phyloP scores from a whole-genome alignment of 2,888 invertebrate genomes.

The Drosophila tanythrix region DNA sequence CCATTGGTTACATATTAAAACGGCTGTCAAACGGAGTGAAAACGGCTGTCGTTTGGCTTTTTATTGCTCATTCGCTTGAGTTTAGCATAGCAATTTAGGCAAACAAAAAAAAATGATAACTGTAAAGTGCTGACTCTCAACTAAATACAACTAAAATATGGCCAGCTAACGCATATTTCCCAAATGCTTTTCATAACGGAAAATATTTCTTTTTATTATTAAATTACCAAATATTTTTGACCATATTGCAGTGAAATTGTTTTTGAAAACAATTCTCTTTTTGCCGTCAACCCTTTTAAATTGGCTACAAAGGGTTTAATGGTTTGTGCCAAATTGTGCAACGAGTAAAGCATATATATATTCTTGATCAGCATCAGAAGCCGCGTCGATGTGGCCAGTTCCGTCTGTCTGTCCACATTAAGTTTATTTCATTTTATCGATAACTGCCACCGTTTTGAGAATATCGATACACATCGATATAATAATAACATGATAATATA shows the following conservation, averaged over 20 bases:
- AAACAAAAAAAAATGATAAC: not conserved
- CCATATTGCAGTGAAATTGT: not conserved
- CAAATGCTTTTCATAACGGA: not conserved
- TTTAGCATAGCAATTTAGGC: not conserved
- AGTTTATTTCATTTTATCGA: not conserved
- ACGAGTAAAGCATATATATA: not conserved
- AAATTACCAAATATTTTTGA: not conserved
- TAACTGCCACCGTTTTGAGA: not conserved
- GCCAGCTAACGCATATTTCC: not conserved
- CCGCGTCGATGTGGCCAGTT: not conserved
- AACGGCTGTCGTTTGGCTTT: slow-evolving; percentile 61
- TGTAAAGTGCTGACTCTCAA: not conserved
- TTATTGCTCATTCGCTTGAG: slow-evolving; percentile 37
- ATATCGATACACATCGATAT: not conserved
- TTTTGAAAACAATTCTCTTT: not conserved
- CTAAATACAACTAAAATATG: slow-evolving; percentile 9
- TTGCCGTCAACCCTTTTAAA: not conserved
- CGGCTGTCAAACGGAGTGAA: slow-evolving; percentile 72
- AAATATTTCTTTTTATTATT: not conserved
- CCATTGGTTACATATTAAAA: slow-evolving; percentile 69
- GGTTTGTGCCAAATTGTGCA: not conserved
- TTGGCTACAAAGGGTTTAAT: not conserved
- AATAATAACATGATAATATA: too few species aligned
- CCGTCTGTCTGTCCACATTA: not conserved
- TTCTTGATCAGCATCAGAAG: not conserved